A percentile compares a stretch with the other conserved stretches of the same genome.
Conservation (phyloP, 2,797 vertebrate species). For the Glyptemys insculpta region DNA sequence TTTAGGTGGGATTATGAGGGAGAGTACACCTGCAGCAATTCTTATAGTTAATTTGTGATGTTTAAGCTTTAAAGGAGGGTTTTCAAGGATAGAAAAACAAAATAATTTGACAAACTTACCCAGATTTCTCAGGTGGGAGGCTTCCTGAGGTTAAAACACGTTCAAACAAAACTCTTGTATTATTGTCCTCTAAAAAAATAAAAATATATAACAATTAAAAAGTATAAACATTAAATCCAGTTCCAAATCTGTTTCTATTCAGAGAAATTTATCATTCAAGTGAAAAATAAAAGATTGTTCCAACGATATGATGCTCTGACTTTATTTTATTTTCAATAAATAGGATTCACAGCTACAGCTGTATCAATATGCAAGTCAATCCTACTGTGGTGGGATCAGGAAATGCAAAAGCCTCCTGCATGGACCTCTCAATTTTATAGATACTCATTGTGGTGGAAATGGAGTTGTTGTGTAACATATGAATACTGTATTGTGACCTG, state of each 20-base stretch:
- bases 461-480: neutral
- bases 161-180: constrained; percentile 98
- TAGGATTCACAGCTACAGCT: neutral
- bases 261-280: constrained; percentile 4
- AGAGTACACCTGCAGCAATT: constrained; percentile 4
- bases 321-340: neutral
- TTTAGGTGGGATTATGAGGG: neutral
- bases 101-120: constrained; percentile 82
- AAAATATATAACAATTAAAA: constrained; percentile 62
- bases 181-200: constrained; percentile 94
- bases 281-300: neutral
- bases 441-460: neutral
- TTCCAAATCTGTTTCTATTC: constrained; percentile 25
- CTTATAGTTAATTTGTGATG: neutral
- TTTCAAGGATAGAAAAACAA: constrained; percentile 34
- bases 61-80: neutral
- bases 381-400: neutral
- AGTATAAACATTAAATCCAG: constrained; percentile 31
- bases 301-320: neutral
- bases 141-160: constrained; percentile 99
- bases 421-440: neutral
- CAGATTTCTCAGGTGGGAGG: constrained; percentile 97
- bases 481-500: neutral
- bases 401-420: neutral
- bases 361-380: neutral